Percentiles rank a stretch among this genome's conserved stretches.
Conservation (phyloP, 1,140 invertebrate species). For the Heliconius hermathena region DNA sequence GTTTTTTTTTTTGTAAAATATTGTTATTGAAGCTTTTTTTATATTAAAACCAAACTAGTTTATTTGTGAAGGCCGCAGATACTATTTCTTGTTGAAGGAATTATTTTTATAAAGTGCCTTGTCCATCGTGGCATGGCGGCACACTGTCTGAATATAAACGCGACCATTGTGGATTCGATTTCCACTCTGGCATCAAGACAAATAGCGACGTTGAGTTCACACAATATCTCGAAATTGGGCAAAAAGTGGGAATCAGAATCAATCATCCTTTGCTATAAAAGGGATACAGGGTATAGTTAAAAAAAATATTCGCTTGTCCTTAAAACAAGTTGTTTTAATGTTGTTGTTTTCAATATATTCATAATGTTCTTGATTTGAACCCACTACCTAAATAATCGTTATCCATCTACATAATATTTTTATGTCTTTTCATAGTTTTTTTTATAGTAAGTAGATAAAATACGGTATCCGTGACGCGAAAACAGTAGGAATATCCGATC, state of each 20-base stretch:
- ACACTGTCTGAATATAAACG: neutral
- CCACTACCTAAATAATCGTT: too few relatives aligned
- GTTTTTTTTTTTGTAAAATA: neutral
- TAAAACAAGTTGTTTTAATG: neutral
- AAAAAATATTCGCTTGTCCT: neutral
- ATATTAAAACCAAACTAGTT: neutral
- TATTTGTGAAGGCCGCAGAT: neutral
- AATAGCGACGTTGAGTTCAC: too few relatives aligned
- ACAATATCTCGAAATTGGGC: too few relatives aligned
- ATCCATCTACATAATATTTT: neutral
- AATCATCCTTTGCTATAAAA: too few relatives aligned
- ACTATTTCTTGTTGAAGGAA: neutral
- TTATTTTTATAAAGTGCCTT: neutral
- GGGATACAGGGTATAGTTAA: neutral
- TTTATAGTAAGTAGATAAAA: neutral
- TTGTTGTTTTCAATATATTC: too few relatives aligned
- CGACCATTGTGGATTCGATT: too few relatives aligned
- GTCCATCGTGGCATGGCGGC: too few relatives aligned
- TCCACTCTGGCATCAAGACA: too few relatives aligned
- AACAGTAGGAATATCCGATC: conserved; percentile 11
- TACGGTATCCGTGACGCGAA: neutral
- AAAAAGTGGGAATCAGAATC: too few relatives aligned
- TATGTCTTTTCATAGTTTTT: neutral
- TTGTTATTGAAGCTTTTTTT: neutral
- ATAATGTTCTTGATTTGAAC: too few relatives aligned